A percentile compares a stretch with the other conserved stretches of the same genome.
These are phyloP conservation scores for Scaptomyza graminum DNA, from an alignment of 1,140 invertebrate species.

Conservation along the genomic window DNA sequence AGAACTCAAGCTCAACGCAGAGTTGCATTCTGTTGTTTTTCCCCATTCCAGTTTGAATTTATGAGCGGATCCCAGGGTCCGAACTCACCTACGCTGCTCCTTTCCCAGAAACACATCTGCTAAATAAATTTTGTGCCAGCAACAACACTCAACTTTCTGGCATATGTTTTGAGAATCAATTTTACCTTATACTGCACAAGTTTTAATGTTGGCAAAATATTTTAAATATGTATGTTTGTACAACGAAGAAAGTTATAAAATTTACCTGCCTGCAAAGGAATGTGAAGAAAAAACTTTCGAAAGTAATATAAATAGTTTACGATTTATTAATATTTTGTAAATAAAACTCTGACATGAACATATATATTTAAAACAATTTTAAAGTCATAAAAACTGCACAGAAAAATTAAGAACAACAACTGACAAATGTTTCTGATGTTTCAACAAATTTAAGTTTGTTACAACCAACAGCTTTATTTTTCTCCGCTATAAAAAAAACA, in stretches of 20 bases:
- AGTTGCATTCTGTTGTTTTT: constrained; percentile 29
- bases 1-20: constrained; percentile 17
- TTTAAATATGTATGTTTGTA: background rate
- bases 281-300: background rate
- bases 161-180: constrained; percentile 10
- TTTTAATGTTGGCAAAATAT: constrained; percentile 2
- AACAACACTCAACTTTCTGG: constrained; percentile 15
- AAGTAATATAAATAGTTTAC: constrained; percentile 3
- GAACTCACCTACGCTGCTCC: background rate
- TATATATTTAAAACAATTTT: background rate
- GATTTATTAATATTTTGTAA: background rate
- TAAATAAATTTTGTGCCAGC: constrained; percentile 11
- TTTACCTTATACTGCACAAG: constrained; percentile 7
- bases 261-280: background rate
- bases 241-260: background rate
- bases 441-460: too few species aligned
- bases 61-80: constrained; percentile 23
- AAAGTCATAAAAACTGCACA: background rate
- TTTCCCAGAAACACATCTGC: background rate
- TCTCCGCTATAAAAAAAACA: too few species aligned
- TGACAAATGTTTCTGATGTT: too few species aligned
- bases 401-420: too few species aligned
- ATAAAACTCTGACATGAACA: background rate
- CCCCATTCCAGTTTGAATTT: constrained; percentile 32
- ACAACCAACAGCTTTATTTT: too few species aligned